phyloP scores from a whole-genome alignment of 2,797 vertebrate species.

The Sebastes matsubarae region DNA sequence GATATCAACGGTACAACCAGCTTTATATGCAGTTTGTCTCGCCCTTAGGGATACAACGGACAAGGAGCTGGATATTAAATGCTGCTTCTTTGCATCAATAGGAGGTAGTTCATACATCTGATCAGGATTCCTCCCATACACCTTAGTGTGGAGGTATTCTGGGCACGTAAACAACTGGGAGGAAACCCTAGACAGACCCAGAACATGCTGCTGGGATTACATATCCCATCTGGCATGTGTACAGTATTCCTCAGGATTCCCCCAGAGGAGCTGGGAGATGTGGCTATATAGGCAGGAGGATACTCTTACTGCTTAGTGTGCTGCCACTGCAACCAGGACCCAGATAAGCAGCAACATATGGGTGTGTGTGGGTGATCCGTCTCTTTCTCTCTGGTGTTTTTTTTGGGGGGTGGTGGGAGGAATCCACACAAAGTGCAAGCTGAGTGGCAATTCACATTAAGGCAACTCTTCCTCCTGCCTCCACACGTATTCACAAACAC shows the following conservation, averaged over 20 bases:
- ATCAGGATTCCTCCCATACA: background rate
- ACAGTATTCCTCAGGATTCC: slow-evolving; percentile 24
- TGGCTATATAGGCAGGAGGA: background rate
- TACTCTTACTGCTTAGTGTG: background rate
- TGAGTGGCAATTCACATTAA: slow-evolving; percentile 19
- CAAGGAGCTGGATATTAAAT: background rate
- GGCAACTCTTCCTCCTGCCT: slow-evolving; percentile 6
- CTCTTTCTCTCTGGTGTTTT: slow-evolving; percentile 5
- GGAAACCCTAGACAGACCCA: slow-evolving; percentile 12
- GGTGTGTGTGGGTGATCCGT: slow-evolving; percentile 12
- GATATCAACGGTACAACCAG: background rate
- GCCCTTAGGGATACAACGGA: background rate
- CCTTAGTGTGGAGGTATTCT: slow-evolving; percentile 13
- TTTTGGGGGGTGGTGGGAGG: background rate
- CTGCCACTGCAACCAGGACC: background rate
- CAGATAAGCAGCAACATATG: slow-evolving; percentile 31
- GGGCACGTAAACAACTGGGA: background rate
- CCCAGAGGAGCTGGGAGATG: slow-evolving; percentile 19
- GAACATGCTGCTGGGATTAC: slow-evolving; percentile 22
- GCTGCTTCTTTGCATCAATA: background rate
- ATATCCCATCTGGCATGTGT: slow-evolving; percentile 31
- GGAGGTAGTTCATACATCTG: background rate
- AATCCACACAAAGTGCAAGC: slow-evolving; percentile 12
- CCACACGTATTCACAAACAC: background rate
- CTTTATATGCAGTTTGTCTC: background rate